Conservation (phyloP, 2,888 invertebrate species). For the Torymus aiolomorphi region DNA sequence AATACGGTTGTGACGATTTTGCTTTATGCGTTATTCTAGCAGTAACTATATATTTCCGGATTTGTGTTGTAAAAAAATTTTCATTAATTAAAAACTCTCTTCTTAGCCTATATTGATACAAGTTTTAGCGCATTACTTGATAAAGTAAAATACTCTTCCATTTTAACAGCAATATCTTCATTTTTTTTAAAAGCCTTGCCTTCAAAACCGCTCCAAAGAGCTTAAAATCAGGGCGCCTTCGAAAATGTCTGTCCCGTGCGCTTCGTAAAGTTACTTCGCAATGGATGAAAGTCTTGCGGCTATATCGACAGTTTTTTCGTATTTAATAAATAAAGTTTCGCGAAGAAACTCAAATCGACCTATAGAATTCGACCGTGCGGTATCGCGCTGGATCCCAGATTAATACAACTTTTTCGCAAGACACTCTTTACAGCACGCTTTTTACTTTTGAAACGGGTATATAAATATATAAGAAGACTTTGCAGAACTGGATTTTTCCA, state of each 20-base stretch:
- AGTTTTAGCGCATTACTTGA: too few species aligned
- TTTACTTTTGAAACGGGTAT: constrained; percentile 52
- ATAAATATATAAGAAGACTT: constrained; percentile 28
- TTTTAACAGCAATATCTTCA: too few species aligned
- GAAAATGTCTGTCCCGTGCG: background rate
- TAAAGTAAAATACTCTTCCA: too few species aligned
- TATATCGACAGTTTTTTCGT: constrained; percentile 44
- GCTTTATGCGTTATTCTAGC: too few species aligned
- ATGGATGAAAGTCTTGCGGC: background rate
- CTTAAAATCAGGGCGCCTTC: background rate
- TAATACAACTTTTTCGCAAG: constrained; percentile 51
- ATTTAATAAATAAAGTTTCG: constrained; percentile 57
- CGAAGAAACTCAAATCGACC: constrained; percentile 37
- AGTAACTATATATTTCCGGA: too few species aligned
- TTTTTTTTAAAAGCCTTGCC: too few species aligned
- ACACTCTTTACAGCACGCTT: constrained; percentile 28
- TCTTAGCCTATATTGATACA: too few species aligned
- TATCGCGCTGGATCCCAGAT: constrained; percentile 28
- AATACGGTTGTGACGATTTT: too few species aligned
- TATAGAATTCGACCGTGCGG: constrained; percentile 1
- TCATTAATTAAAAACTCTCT: too few species aligned
- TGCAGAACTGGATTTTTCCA: constrained; percentile 15
- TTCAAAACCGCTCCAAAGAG: background rate
- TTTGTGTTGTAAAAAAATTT: too few species aligned
- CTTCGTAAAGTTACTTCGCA: background rate